Base-by-base conservation (phyloP, 2,797 vertebrate genomes). In the Sternarchorhynchus goeldii region DNA sequence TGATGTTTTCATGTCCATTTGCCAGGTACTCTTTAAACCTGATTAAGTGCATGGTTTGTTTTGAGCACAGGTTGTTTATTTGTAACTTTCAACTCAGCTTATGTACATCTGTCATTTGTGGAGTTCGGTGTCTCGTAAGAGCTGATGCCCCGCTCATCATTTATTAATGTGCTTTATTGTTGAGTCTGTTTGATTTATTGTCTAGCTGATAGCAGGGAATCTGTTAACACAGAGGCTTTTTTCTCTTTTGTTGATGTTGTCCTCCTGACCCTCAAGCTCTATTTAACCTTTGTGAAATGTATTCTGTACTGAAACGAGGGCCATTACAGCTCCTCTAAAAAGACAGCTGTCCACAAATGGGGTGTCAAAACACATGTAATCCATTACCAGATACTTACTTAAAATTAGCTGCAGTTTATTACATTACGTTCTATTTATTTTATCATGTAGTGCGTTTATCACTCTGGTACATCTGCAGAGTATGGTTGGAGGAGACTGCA, bases 311-410 rank as follows among this genome's bases (percentile, higher is more conserved):
- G 50, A 53, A 67, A 56, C 58, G 10, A 32, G 12, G 73, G 67
- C 73, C 68, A 75, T 79, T 67, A 60, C 64, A 83, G 79, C 29
- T 73, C 34, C 75, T 68, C 41, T 66, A 70, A 55, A 72, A 82
- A 34, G 72, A 64, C 77, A 84, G 79, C 79, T 78, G 80, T 80
- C 78, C 67, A 58, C 73, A 67, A 20, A 62, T 20, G 20, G 68
- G 60, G 63, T 12, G 5, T 64, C 36, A 16, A 6, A 34, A 63
- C 32, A 56, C 57, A 53, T 67, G 79, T 60, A 0, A 66, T 8
- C 63, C 45, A 77, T 77, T 50, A 71, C 25, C 20, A 14, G 25
- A 59, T 60, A 45, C 32, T 17, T 34, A 57, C n/a, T 56, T 36
- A 32, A 53, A 73, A 58, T 25, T 12, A 66, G 34, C 50, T 58